A percentile compares a stretch with the other conserved stretches of the same genome.
Conservation (phyloP, 2,888 invertebrate species). For the Dynastes grantii region DNA sequence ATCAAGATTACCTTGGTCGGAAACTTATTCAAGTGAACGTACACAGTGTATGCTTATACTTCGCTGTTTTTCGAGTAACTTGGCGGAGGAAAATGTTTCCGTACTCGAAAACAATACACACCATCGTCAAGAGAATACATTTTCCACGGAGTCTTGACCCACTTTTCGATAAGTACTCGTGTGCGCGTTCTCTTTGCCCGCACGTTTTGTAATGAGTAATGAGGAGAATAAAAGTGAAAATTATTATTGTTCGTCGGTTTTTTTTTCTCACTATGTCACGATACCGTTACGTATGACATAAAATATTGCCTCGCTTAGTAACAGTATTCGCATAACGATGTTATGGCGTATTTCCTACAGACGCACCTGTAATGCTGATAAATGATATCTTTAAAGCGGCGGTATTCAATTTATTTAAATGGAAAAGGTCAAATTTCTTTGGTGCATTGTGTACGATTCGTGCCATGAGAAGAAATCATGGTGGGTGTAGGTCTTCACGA, state of each 20-base stretch:
- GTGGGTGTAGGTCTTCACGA: too few relatives aligned
- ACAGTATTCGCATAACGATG: background rate
- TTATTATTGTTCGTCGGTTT: constrained; percentile 13
- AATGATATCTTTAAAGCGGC: too few relatives aligned
- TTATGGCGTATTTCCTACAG: background rate
- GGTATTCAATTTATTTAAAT: too few relatives aligned
- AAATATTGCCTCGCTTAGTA: constrained; percentile 14
- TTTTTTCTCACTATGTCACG: constrained; percentile 11
- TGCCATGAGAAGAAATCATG: too few relatives aligned
- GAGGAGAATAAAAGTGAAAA: constrained; percentile 25
- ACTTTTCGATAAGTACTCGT: constrained; percentile 22
- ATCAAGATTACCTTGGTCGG: background rate
- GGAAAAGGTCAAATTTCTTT: too few relatives aligned
- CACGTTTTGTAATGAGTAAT: constrained; percentile 10
- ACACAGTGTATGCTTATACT: background rate
- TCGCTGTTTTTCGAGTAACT: background rate
- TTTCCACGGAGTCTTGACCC: constrained; percentile 32
- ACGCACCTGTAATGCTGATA: too few relatives aligned
- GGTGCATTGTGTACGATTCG: too few relatives aligned
- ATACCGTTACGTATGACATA: constrained; percentile 23
- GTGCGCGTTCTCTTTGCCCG: background rate
- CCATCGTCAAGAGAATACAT: background rate
- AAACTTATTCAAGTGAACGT: background rate
- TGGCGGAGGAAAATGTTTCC: constrained; percentile 20
- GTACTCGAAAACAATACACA: constrained; percentile 22